These are phyloP conservation scores for Caenorhabditis becei DNA, from an alignment of 2,888 invertebrate species.

Conservation along the genomic window DNA sequence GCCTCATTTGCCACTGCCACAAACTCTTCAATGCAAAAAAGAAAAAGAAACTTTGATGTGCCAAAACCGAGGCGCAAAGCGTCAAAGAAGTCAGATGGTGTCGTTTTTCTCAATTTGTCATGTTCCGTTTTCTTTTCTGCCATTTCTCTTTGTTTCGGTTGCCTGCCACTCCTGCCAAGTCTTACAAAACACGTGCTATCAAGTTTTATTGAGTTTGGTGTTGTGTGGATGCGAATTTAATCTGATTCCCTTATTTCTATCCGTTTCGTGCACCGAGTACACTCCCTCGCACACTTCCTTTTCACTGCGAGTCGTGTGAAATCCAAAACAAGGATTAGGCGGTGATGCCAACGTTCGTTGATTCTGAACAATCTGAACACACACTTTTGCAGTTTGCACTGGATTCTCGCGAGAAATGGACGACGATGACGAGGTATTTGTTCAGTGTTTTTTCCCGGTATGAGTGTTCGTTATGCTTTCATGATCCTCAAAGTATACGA, in stretches of 20 bases:
- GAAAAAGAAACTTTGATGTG: constrained; percentile 48
- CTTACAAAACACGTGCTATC: constrained; percentile 37
- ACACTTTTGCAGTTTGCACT: constrained; percentile 2
- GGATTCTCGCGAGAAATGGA: constrained; percentile 22
- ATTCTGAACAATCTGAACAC: constrained; percentile 8
- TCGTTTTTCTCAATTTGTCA: constrained; percentile 61
- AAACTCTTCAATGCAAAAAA: constrained; percentile 1
- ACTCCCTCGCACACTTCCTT: constrained; percentile 12
- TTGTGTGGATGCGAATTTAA: constrained; percentile 15
- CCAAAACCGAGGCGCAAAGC: constrained; percentile 20
- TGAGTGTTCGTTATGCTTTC: constrained; percentile 31
- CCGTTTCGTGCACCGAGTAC: constrained; percentile 18
- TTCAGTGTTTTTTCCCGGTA: constrained; percentile 5
- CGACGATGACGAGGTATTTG: constrained; percentile 41
- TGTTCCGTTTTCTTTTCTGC: constrained; percentile 37
- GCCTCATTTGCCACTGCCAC: constrained; percentile 21
- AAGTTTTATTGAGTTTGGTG: constrained; percentile 25
- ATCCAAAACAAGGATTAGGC: constrained; percentile 30
- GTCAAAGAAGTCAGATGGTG: constrained; percentile 17
- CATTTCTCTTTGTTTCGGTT: constrained; percentile 1
- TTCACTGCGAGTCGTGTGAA: neutral
- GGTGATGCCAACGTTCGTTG: constrained; percentile 15
- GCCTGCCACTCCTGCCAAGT: neutral
- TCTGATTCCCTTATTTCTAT: constrained; percentile 18
- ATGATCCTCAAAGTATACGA: constrained; percentile 40